Evolutionary conservation across 37 sponge, comb jelly and placozoan species (phyloP).

Genomic region (Crambe crambe): DNA sequence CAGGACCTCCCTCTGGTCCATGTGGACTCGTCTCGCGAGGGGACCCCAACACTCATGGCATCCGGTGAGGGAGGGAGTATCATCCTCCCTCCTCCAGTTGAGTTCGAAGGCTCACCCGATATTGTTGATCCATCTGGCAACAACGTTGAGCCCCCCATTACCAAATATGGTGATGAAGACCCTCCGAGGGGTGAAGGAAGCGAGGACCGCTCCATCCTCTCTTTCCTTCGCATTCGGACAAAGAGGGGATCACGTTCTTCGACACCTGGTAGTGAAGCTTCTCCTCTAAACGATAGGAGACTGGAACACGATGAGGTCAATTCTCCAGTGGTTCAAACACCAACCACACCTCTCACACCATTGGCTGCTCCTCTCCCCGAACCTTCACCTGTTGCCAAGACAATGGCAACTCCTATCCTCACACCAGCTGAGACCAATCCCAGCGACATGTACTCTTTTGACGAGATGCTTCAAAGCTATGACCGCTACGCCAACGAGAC

Average conservation of each 20-base stretch:
- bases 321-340: too few relatives aligned
- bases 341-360: too few relatives aligned
- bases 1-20: constrained; percentile 3
- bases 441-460: constrained; percentile 16
- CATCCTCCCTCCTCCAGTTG: constrained; percentile 20
- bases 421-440: constrained; percentile 14
- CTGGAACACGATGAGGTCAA: not conserved
- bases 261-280: not conserved
- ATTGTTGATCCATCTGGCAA: not conserved
- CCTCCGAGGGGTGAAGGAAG: not conserved
- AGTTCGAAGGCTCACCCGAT: not conserved
- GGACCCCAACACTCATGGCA: not conserved
- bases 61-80: not conserved
- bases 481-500: constrained; percentile 21
- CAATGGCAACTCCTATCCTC: not conserved
- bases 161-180: not conserved
- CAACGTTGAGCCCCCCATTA: not conserved
- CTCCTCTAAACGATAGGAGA: not conserved
- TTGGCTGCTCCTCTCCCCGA: not conserved
- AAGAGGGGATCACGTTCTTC: not conserved
- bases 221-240: not conserved
- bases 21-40: not conserved
- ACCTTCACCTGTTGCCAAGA: not conserved
- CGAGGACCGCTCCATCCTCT: not conserved
- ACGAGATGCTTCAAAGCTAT: constrained; percentile 24